Conservation (phyloP, 2,888 invertebrate species). For the Caenorhabditis uteleia region DNA sequence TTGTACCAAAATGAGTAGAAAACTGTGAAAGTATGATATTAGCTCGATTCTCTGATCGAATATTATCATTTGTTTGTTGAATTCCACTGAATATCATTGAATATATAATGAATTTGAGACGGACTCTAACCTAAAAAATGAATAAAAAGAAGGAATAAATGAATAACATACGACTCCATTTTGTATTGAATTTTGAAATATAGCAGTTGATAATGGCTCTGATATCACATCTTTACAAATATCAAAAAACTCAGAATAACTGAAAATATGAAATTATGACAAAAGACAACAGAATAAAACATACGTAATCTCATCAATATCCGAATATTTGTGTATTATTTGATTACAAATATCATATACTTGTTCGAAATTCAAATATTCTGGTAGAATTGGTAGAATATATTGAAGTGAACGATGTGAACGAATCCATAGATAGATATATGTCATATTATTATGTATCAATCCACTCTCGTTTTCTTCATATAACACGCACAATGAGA, state of each 20-base stretch:
- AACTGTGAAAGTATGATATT: too few relatives aligned
- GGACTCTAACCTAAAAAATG: slow-evolving; percentile 3
- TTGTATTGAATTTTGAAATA: slow-evolving; percentile 25
- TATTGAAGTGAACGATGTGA: slow-evolving; percentile 25
- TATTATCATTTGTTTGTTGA: slow-evolving; percentile 15
- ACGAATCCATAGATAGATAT: slow-evolving; percentile 33
- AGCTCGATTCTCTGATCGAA: slow-evolving; percentile 9
- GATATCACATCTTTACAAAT: slow-evolving; percentile 10
- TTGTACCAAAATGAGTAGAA: too few relatives aligned
- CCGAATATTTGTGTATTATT: slow-evolving; percentile 5
- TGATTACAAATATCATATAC: slow-evolving; percentile 11
- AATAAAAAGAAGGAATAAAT: background rate
- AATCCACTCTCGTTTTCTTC: too few relatives aligned
- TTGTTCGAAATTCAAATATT: slow-evolving; percentile 6
- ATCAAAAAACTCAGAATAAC: background rate
- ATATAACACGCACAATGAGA: too few relatives aligned
- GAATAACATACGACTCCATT: slow-evolving; percentile 6
- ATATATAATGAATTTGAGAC: slow-evolving; percentile 12
- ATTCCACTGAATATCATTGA: slow-evolving; percentile 22
- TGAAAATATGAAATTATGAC: too few relatives aligned
- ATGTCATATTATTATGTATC: too few relatives aligned
- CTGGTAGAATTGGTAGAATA: slow-evolving; percentile 10
- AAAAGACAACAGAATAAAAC: too few relatives aligned
- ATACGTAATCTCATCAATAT: slow-evolving; percentile 22
- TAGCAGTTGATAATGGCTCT: slow-evolving; percentile 12